Conservation (phyloP, 92 coral and sea anemone species). For the Metridium senile region DNA sequence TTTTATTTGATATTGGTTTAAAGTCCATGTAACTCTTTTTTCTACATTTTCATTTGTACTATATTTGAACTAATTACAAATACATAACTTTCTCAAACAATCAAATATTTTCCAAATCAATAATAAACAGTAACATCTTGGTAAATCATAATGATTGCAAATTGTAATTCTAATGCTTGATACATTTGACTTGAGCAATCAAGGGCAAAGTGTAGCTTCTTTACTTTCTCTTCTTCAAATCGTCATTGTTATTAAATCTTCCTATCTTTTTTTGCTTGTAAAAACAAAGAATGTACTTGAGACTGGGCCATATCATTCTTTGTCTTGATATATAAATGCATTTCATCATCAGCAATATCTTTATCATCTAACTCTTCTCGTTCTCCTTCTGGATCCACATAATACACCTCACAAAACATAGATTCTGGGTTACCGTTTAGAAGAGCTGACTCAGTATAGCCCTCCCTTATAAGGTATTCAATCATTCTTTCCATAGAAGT, state of each 20-base stretch:
- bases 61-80: too few relatives aligned
- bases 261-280: not conserved
- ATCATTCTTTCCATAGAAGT: constrained; percentile 49
- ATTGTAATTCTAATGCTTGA: too few relatives aligned
- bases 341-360: constrained; percentile 67
- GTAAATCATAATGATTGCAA: too few relatives aligned
- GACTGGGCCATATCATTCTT: constrained; percentile 6
- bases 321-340: constrained; percentile 47
- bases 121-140: too few relatives aligned
- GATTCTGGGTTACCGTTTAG: constrained; percentile 71
- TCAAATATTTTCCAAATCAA: too few relatives aligned
- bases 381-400: constrained; percentile 47
- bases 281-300: not conserved
- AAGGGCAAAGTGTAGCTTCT: not conserved
- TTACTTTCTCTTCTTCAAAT: not conserved
- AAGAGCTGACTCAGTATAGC: constrained; percentile 49
- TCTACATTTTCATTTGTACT: too few relatives aligned
- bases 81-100: too few relatives aligned
- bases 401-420: constrained; percentile 20
- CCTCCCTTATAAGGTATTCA: constrained; percentile 47
- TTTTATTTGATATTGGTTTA: too few relatives aligned
- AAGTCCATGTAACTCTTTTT: too few relatives aligned
- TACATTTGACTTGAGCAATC: too few relatives aligned
- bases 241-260: too few relatives aligned
- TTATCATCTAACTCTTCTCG: constrained; percentile 64